phyloP scores from a whole-genome alignment of 2,113 vertebrate genomes.

The Centropristis striata region DNA sequence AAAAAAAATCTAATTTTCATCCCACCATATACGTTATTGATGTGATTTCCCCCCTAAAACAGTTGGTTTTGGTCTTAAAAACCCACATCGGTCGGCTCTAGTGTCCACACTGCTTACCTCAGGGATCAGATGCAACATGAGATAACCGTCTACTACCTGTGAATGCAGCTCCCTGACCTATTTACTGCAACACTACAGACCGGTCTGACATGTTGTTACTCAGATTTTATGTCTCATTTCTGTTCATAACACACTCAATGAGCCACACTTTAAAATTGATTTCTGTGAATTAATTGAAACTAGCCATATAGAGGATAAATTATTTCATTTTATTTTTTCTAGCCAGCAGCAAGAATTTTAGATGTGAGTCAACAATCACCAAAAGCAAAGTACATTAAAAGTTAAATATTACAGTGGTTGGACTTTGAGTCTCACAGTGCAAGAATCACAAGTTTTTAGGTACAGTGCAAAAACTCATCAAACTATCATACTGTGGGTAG shows the following conservation, averaged over 20 bases:
- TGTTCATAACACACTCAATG: neutral
- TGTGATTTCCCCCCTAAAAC: no score
- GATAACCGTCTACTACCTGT: slow-evolving; percentile 10
- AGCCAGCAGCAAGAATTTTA: slow-evolving; percentile 24
- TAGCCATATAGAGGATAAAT: neutral
- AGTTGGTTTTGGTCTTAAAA: no score
- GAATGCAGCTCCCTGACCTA: slow-evolving; percentile 25
- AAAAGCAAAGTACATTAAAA: neutral
- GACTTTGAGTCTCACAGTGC: slow-evolving; percentile 8
- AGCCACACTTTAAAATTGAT: neutral
- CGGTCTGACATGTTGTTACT: slow-evolving; percentile 5
- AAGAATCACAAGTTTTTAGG: slow-evolving; percentile 1
- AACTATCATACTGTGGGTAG: slow-evolving; percentile 15
- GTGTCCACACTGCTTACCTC: slow-evolving; percentile 10
- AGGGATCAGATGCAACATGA: slow-evolving; percentile 36
- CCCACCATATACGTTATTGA: no score
- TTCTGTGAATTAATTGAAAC: neutral
- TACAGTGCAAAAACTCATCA: neutral
- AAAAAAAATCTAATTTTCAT: no score
- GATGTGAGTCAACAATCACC: neutral
- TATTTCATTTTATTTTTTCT: slow-evolving; percentile 9
- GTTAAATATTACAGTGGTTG: neutral
- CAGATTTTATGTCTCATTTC: slow-evolving; percentile 6
- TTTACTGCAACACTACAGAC: slow-evolving; percentile 6
- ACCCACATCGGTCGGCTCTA: no score